These are phyloP conservation scores for Orchesella cincta DNA, from an alignment of 1,140 invertebrate species.

Conservation along the genomic window DNA sequence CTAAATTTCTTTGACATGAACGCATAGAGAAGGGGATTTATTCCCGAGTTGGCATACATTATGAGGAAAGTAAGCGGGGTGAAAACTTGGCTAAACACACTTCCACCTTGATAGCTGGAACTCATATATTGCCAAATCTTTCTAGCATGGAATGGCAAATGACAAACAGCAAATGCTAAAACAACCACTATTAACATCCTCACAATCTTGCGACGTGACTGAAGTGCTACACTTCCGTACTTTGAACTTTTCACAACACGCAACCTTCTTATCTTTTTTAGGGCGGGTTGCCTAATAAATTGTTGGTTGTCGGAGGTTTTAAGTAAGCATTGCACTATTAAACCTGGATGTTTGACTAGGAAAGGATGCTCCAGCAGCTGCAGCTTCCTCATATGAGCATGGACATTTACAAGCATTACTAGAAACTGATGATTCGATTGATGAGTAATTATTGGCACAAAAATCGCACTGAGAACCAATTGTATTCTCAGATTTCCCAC, in stretches of 20 bases:
- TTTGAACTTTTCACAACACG: slow-evolving; percentile 39
- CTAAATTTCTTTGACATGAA: slow-evolving; percentile 71
- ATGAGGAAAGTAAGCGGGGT: slow-evolving; percentile 81
- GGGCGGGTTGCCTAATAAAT: not conserved
- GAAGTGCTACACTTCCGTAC: slow-evolving; percentile 44
- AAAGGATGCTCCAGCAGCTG: not conserved
- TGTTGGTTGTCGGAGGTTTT: not conserved
- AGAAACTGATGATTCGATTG: not conserved
- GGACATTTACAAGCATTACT: not conserved
- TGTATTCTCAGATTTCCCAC: not conserved
- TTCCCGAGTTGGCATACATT: slow-evolving; percentile 79
- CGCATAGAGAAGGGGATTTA: slow-evolving; percentile 82
- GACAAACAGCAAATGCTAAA: slow-evolving; percentile 78
- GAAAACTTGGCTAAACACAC: slow-evolving; percentile 70
- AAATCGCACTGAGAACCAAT: not conserved
- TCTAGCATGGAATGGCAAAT: slow-evolving; percentile 78
- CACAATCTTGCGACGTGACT: slow-evolving; percentile 56
- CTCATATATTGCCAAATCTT: slow-evolving; percentile 78
- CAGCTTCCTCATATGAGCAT: not conserved
- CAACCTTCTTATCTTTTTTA: slow-evolving; percentile 21
- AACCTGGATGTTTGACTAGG: not conserved
- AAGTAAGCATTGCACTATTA: not conserved
- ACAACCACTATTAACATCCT: slow-evolving; percentile 81
- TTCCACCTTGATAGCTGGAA: slow-evolving; percentile 63
- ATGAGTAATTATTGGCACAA: not conserved